Percentiles rank a stretch among this genome's conserved stretches.
Evolutionary conservation across 2,113 vertebrate genomes (phyloP).

Genomic region (Chamaea fasciata): DNA sequence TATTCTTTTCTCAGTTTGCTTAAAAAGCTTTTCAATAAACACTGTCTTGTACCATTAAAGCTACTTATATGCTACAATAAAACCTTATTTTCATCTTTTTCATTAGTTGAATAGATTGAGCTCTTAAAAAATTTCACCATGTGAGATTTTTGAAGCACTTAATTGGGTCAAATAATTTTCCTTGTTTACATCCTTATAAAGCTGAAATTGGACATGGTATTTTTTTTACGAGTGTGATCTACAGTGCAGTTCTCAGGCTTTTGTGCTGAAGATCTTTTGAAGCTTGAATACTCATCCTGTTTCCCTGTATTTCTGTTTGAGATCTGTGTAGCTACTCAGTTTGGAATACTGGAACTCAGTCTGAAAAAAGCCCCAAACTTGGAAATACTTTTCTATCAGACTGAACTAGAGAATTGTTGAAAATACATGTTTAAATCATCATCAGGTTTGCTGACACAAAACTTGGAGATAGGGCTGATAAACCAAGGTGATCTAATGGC

Average conservation of each 20-base stretch:
- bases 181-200: neutral
- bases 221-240: neutral
- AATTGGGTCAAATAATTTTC: neutral
- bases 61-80: neutral
- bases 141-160: neutral
- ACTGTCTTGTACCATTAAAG: neutral
- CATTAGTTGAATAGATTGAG: neutral
- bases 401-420: neutral
- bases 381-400: neutral
- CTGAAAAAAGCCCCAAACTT: neutral
- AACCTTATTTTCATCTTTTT: neutral
- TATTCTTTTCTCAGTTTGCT: neutral
- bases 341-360: neutral
- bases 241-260: neutral
- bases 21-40: neutral
- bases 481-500: neutral
- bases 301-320: neutral
- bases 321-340: neutral
- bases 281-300: neutral
- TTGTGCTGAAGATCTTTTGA: neutral
- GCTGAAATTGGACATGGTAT: neutral
- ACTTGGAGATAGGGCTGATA: neutral
- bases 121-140: neutral
- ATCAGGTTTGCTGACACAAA: neutral
- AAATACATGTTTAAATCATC: neutral